Conservation (phyloP, 2,797 vertebrate genomes). For the Benthosema pterotum region DNA sequence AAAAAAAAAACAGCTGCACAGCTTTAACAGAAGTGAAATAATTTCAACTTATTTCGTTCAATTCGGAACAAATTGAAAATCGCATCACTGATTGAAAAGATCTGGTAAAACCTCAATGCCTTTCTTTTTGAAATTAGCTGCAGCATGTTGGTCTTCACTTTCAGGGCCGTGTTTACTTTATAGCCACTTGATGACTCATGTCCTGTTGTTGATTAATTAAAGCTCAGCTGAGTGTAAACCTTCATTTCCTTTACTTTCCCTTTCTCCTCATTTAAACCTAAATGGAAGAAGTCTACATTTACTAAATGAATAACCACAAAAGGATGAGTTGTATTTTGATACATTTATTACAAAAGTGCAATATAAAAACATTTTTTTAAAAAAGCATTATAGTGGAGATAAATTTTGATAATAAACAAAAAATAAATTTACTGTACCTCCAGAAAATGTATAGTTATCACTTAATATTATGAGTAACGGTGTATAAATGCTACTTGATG, state of each 20-base stretch:
- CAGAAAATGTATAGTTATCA: constrained; percentile 28
- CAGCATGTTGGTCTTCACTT: too few species aligned
- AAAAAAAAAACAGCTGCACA: too few species aligned
- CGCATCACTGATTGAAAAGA: too few species aligned
- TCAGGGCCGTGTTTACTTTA: constrained; percentile 34
- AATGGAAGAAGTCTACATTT: constrained; percentile 6
- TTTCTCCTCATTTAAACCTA: constrained; percentile 10
- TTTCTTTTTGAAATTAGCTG: too few species aligned
- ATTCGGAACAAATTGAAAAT: too few species aligned
- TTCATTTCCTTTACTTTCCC: constrained; percentile 31
- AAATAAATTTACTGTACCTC: constrained; percentile 8
- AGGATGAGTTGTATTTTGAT: constrained; percentile 18
- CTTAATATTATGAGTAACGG: constrained; percentile 23
- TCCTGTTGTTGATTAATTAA: constrained; percentile 60
- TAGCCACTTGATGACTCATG: constrained; percentile 31
- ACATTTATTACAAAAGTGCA: constrained; percentile 42
- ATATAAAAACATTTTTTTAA: constrained; percentile 25
- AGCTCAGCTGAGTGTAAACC: constrained; percentile 34
- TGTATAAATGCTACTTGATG: constrained; percentile 17
- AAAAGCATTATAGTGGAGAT: constrained; percentile 30
- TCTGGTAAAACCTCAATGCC: too few species aligned
- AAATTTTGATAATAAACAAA: constrained; percentile 64
- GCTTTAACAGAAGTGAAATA: too few species aligned
- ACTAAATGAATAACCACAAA: constrained; percentile 27
- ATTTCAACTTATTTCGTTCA: too few species aligned